Conservation (phyloP, 2,888 invertebrate species). For the Drosophila maculinotata region DNA sequence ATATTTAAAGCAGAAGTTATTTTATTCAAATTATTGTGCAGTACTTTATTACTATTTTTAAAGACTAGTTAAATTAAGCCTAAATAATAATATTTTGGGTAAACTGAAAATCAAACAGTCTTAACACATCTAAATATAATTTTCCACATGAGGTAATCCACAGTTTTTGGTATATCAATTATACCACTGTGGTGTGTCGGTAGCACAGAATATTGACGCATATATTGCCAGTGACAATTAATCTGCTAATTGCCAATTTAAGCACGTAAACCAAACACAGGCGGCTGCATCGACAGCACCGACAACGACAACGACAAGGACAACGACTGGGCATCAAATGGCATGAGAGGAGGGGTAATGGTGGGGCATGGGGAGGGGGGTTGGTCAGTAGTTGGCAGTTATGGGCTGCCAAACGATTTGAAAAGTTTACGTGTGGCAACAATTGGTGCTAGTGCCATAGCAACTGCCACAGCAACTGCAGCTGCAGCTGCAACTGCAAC, state of each 20-base stretch:
- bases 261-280: constrained; percentile 79
- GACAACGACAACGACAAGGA: constrained; percentile 9
- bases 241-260: constrained; percentile 81
- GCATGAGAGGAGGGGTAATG: constrained; percentile 11
- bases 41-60: no score
- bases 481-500: constrained; percentile 9
- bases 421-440: constrained; percentile 48
- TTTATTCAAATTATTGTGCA: no score
- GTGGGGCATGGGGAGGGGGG: no score
- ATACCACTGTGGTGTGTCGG: constrained; percentile 41
- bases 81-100: no score
- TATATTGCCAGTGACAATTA: constrained; percentile 80
- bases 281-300: constrained; percentile 49
- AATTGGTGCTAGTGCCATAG: constrained; percentile 19
- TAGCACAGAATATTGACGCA: constrained; percentile 76
- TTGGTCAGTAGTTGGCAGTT: constrained; percentile 32
- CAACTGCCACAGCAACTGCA: constrained; percentile 5
- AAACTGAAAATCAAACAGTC: no score
- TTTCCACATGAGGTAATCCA: no score
- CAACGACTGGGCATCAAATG: constrained; percentile 23
- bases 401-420: constrained; percentile 52
- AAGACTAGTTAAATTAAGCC: no score
- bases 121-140: no score
- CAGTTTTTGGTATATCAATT: no score
- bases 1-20: no score